These are phyloP conservation scores for Parambassis ranga DNA, from an alignment of 2,797 vertebrate genomes.

Conservation along the genomic window DNA sequence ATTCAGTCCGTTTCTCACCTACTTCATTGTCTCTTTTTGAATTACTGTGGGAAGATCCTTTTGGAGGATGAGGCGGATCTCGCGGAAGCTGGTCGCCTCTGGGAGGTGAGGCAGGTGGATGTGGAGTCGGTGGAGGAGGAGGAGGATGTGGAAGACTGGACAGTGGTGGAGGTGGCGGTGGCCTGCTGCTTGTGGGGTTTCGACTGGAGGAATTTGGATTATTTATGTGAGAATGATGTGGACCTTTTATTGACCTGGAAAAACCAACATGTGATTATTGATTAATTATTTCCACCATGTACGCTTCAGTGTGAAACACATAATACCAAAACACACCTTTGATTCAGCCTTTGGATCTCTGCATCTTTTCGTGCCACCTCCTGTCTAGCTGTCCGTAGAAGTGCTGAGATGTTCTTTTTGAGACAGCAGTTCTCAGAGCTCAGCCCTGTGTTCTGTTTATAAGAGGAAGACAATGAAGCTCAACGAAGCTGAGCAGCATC, in stretches of 20 bases:
- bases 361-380: constrained; percentile 95
- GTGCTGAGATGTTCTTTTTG: constrained; percentile 96
- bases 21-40: constrained; percentile 36
- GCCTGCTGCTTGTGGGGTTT: not conserved
- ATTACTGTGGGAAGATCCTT: constrained; percentile 1
- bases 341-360: constrained; percentile 89
- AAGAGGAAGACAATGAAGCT: not conserved
- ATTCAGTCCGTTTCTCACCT: constrained; percentile 18
- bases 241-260: constrained; percentile 45
- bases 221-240: constrained; percentile 27
- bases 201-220: constrained; percentile 12
- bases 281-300: not conserved
- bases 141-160: not conserved
- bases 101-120: not conserved
- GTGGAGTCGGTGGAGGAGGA: constrained; percentile 3
- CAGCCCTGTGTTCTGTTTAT: constrained; percentile 85
- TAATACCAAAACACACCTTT: constrained; percentile 73
- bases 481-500: not conserved
- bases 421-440: constrained; percentile 89
- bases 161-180: not conserved
- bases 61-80: constrained; percentile 2
- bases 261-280: constrained; percentile 9
- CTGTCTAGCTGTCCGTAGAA: constrained; percentile 92
- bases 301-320: not conserved
- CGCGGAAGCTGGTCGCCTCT: not conserved